Evolutionary conservation across 2,113 vertebrate genomes (phyloP), one percentile per base, ranked within the genome.

Genomic region (Bagarius yarrelli): DNA sequence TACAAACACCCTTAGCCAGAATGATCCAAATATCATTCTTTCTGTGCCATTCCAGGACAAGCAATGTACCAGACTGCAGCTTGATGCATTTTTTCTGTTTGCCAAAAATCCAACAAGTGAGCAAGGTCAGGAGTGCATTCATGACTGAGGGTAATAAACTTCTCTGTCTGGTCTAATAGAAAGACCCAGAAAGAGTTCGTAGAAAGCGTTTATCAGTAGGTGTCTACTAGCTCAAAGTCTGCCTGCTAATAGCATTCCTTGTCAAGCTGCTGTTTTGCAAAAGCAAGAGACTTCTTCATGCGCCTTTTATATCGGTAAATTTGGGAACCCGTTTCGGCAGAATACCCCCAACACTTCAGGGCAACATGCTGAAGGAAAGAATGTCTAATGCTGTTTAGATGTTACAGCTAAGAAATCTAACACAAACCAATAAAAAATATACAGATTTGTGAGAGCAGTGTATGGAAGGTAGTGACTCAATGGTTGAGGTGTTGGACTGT

Each of bases 241-340:
- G 67, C 87, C 23, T 60, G 74, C 89, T 94, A 93, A 94, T 91
- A 88, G 88, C 77, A 85, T 90, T 92, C 88, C 90, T 90, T 88
- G 81, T 94, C 91, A 93, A 88, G 88, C 69, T 84, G 84, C 82
- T 85, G 50, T 83, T 85, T 72, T 0, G 86, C 91, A 88, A 91
- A 92, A 91, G 67, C 34, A n/a, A 85, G 73, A 83, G 81, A 53
- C 78, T 63, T 30, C 63, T 14, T 64, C 27, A 55, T n/a, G 21
- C 2, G 50, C 59, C 47, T 73, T 18, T 30, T 23, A 82, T 66
- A 81, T 57, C 47, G 44, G 19, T 32, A 83, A 78, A 71, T 34
- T 36, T 57, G 56, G 30, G 9, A 27, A 78, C n/a, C 18, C 16
- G 67, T 47, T 50, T 60, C 71, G 67, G 78, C 78, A 60, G 67